Base-by-base conservation (phyloP, 2,888 invertebrate genomes). In the Ornithoptera priamus region DNA sequence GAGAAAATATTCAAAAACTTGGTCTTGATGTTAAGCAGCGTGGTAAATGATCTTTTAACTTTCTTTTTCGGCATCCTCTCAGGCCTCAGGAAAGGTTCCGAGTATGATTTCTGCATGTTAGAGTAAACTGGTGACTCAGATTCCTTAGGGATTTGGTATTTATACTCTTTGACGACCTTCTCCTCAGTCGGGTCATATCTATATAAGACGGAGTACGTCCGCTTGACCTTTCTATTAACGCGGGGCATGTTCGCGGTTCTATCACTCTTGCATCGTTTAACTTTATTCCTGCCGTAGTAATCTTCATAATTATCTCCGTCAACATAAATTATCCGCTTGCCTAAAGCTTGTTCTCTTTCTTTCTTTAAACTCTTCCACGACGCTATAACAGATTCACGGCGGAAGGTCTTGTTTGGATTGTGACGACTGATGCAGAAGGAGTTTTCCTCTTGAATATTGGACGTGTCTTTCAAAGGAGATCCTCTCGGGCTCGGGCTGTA, bases 301-400 rank as follows among this genome's bases (percentile, higher is more conserved):
- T 92, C 92, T 72, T 90, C 86, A 69, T 89, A 91, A 65, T 80
- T 85, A 67, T 90, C 89, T 42, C 90, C 89, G 66, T 91, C 90
- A 0, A 92, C 89, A 72, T 90, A 91, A 22, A 92, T 85, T 50
- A 89, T 81, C 15, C 90, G 80, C 75, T 92, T 92, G 0, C 93
- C 93, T 56, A 93, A 77, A 67, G 93, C 93, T 72, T 85, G 86
- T 72, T 93, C 93, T 8, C 93, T 83, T 73, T 93, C 93, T 71
- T 92, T 92, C 78, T 93, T 93, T 78, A 93, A 77, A 74, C 84
- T 90, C 75, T 89, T 92, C 93, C 93, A 93, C 0, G 93, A 93
- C 39, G 93, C 93, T 30, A 93, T 93, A 53, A 93, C 92, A 1
- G 92, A 89, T 76, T 93, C 93, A 15, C 93, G 81, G 1, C 93